These are phyloP conservation scores for Lutraria lutraria DNA, from an alignment of 2,888 invertebrate species.

Conservation along the genomic window DNA sequence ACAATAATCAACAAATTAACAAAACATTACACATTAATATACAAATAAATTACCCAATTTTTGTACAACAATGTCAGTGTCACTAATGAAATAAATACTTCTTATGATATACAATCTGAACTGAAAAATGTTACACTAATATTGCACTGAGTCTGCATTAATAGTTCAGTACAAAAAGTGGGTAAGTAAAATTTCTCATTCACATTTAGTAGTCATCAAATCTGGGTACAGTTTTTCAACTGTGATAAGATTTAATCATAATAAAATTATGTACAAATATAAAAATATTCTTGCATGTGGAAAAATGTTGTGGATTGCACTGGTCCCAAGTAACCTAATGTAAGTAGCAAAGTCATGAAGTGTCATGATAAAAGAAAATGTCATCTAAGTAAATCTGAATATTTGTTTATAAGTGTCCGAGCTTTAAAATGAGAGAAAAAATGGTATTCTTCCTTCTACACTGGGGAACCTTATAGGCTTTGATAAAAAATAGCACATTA, in stretches of 20 bases:
- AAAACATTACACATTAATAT: no score
- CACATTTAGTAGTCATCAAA: background rate
- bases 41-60: no score
- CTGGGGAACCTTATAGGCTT: no score
- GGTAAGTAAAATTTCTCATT: background rate
- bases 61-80: no score
- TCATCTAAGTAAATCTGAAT: no score
- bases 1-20: no score
- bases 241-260: background rate
- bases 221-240: background rate
- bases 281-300: background rate
- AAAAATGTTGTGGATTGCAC: conserved; percentile 4
- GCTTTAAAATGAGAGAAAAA: no score
- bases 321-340: conserved; percentile 14
- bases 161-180: background rate
- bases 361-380: background rate
- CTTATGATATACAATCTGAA: no score
- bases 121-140: background rate
- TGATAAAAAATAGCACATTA: no score
- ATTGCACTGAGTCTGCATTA: background rate
- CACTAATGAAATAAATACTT: no score
- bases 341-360: background rate
- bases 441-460: no score
- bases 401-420: no score
- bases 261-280: background rate